Conservation (phyloP, 2,888 invertebrate species). For the Drosophila cracens region DNA sequence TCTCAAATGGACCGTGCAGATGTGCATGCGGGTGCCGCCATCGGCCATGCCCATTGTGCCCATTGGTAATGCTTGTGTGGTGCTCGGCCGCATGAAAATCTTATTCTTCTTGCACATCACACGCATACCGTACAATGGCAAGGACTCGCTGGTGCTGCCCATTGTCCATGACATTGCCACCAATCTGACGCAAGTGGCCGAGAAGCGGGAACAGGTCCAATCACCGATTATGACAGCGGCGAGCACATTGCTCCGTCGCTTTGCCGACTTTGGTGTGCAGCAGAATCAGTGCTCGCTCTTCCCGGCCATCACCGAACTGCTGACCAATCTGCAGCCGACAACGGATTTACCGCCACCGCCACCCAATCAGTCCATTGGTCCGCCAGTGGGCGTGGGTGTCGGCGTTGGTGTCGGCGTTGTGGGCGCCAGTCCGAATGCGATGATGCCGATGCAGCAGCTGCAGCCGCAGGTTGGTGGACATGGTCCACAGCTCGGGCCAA, state of each 20-base stretch:
- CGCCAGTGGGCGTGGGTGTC: conserved; percentile 77
- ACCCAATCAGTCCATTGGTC: conserved; percentile 85
- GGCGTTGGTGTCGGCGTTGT: conserved; percentile 73
- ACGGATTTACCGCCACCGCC: conserved; percentile 90
- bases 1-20: conserved; percentile 95
- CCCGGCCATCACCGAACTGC: conserved; percentile 94
- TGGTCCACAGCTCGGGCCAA: conserved; percentile 83
- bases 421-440: conserved; percentile 86
- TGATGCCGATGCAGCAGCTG: conserved; percentile 87
- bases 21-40: conserved; percentile 96
- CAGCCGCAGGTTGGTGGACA: conserved; percentile 81
- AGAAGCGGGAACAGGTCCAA: conserved; percentile 89
- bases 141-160: conserved; percentile 92
- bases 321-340: conserved; percentile 93
- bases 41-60: conserved; percentile 94
- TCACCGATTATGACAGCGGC: conserved; percentile 88
- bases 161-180: conserved; percentile 95
- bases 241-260: conserved; percentile 88
- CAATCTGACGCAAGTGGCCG: conserved; percentile 94
- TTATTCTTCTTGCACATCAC: conserved; percentile 95
- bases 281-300: conserved; percentile 96
- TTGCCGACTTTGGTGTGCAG: conserved; percentile 90
- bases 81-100: conserved; percentile 94
- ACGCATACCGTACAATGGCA: conserved; percentile 87
- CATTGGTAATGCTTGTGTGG: conserved; percentile 94